These are phyloP conservation scores for Neomonachus schauinslandi DNA, from an alignment of 2,113 vertebrate species.

Conservation along the genomic window DNA sequence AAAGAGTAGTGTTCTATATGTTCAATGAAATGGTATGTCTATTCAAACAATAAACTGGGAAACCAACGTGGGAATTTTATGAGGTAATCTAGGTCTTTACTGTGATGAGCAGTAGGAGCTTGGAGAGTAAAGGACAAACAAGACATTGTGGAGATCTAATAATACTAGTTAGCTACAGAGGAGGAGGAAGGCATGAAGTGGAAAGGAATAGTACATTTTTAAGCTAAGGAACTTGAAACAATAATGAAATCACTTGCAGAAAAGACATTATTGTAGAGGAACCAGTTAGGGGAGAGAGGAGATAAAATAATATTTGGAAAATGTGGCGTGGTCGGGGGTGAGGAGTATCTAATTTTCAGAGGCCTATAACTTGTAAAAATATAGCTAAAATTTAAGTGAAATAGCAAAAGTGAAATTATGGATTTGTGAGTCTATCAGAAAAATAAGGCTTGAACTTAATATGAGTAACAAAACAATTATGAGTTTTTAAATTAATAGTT, in stretches of 20 bases:
- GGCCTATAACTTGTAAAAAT: background rate
- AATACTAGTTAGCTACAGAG: background rate
- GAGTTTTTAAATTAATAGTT: slow-evolving; percentile 14
- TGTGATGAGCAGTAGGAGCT: background rate
- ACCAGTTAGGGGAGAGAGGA: background rate
- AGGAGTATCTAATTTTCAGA: background rate
- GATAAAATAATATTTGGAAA: background rate
- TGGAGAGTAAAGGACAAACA: background rate
- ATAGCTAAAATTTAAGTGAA: background rate
- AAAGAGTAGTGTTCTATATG: background rate
- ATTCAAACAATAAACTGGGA: background rate
- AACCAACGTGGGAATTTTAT: background rate
- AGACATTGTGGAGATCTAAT: background rate
- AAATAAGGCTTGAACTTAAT: background rate
- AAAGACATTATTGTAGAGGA: background rate
- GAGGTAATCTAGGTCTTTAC: background rate
- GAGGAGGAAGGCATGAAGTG: background rate
- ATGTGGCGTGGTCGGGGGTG: accelerated
- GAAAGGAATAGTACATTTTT: background rate
- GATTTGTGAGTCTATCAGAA: background rate
- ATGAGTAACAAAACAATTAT: background rate
- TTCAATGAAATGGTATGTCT: background rate
- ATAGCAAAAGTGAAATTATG: background rate
- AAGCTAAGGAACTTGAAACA: background rate
- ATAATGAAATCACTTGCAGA: background rate